phyloP scores from a whole-genome alignment of 2,888 invertebrate genomes.

The Phyto melanocephala region DNA sequence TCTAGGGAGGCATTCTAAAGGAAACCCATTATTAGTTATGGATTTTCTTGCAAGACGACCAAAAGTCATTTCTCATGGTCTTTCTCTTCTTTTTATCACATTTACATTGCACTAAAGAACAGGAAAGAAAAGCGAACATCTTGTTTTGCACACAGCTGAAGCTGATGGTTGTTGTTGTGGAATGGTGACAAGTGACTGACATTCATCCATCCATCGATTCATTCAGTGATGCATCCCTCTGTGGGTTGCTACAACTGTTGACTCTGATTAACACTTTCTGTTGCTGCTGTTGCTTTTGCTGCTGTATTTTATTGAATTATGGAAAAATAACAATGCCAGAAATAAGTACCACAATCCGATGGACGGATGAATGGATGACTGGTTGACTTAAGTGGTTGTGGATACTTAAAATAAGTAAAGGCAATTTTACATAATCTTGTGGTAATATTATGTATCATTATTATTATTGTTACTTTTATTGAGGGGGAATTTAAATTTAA shows the following conservation, averaged over 20 bases:
- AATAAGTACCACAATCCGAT: slow-evolving; percentile 11
- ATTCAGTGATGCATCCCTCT: too few species aligned
- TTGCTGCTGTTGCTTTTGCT: neutral
- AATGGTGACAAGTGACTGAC: slow-evolving; percentile 19
- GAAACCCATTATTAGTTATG: slow-evolving; percentile 48
- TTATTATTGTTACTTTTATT: neutral
- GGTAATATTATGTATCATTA: too few species aligned
- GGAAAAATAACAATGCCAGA: slow-evolving; percentile 26
- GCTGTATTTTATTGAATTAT: slow-evolving; percentile 39
- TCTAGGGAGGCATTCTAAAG: slow-evolving; percentile 4
- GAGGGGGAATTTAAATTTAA: neutral
- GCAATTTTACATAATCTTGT: neutral
- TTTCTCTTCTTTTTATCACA: slow-evolving; percentile 66
- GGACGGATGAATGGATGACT: neutral
- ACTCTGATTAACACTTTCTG: slow-evolving; percentile 44
- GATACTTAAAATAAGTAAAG: neutral
- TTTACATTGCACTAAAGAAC: slow-evolving; percentile 48
- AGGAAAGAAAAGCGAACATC: slow-evolving; percentile 18
- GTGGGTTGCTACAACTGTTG: slow-evolving; percentile 33
- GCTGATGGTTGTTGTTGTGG: neutral
- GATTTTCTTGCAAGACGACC: slow-evolving; percentile 26
- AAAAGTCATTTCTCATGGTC: slow-evolving; percentile 51
- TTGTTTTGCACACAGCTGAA: too few species aligned
- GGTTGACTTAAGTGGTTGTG: slow-evolving; percentile 21
- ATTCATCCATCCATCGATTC: slow-evolving; percentile 12